Evolutionary conservation across 2,888 invertebrate genomes (phyloP).

Genomic region (Rhagonycha fulva): DNA sequence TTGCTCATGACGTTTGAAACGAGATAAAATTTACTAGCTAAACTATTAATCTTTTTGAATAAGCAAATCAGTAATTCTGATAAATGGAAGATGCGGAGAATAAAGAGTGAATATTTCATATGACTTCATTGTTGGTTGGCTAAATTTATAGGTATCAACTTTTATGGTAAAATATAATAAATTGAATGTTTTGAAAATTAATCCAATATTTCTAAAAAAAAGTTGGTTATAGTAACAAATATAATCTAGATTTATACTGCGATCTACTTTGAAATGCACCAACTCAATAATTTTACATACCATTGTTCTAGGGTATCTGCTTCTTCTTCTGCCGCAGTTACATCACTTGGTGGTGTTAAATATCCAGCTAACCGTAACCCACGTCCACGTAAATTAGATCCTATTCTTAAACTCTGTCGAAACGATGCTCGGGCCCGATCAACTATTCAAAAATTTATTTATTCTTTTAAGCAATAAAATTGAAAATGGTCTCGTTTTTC

Average conservation of each 20-base stretch:
- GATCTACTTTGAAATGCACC: not conserved
- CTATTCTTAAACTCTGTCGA: slow-evolving; percentile 61
- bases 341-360: slow-evolving; percentile 65
- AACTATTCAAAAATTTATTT: slow-evolving; percentile 51
- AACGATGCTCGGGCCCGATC: slow-evolving; percentile 70
- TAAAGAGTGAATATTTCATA: not conserved
- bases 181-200: not conserved
- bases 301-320: slow-evolving; percentile 58
- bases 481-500: not conserved
- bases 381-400: slow-evolving; percentile 57
- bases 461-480: not conserved
- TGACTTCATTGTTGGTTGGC: not conserved
- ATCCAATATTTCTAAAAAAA: not conserved
- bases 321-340: slow-evolving; percentile 66
- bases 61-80: not conserved
- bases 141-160: not conserved
- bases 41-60: not conserved
- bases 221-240: not conserved
- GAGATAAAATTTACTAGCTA: not conserved
- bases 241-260: not conserved
- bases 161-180: not conserved
- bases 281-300: slow-evolving; percentile 39
- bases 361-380: slow-evolving; percentile 62
- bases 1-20: not conserved
- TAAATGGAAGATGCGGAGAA: not conserved